Base-by-base conservation (phyloP, 2,888 invertebrate genomes). In the Pterostichus niger region DNA sequence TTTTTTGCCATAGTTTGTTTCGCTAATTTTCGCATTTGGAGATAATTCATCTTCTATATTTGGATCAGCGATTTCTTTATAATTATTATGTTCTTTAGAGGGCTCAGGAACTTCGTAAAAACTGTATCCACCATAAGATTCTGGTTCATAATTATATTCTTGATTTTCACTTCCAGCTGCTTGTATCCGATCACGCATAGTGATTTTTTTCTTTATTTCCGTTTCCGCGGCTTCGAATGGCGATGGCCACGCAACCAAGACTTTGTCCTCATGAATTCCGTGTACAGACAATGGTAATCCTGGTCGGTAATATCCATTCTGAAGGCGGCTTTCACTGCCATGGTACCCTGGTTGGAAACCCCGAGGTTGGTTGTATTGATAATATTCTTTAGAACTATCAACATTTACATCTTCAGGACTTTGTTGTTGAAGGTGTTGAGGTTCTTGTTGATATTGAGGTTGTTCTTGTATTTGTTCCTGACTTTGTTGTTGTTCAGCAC, bases 221-320 rank as follows among this genome's bases (percentile, higher is more conserved):
- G 88, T 87, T 10, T 87, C 87, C 71, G 88, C 87, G 81, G 88
- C 88, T 75, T 88, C 89, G 75, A 87, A 88, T 3, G 89, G 89
- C n/a, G 89, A 86, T 1, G 87, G 86, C 61, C 88, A 85, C 0
- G 88, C 85, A 7, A 84, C 84, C 35, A 84, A 86, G 82, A 88
- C 88, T 82, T 88, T 87, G 24, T 87, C 86, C 81, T 87, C 88
- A 46, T 87, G 86, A 33, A 88, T 84, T 46, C 88, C 87, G 79
- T 88, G 82, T 3, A 82, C 82, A 4, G 73, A 10, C 24, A 75
- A 31, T 11, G 82, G 82, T 75, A 82, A 75, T 15, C 82, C 82
- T 11, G 82, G 82, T 2, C 59, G 56, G 11, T 75, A 82, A 24
- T 75, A 82, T 13, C 61, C 75, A 4, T 13, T 46, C 24, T 75